Base-by-base conservation (phyloP, 64 coral and sea anemone species). In the Stichodactyla mertensii region DNA sequence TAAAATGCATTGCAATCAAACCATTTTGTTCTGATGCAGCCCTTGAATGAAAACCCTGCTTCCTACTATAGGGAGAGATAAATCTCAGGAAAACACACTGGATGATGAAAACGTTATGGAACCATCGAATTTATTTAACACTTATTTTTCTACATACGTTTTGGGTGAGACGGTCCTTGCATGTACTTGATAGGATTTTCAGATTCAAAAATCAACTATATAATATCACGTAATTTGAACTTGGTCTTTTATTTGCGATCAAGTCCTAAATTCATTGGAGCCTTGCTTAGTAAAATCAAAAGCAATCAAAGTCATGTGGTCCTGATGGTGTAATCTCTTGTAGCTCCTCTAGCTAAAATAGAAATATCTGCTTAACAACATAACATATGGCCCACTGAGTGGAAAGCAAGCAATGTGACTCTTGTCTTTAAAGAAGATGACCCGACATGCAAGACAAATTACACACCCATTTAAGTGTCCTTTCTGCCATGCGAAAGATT, bases 291-390 rank as follows among this genome's bases (percentile, higher is more conserved):
- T 54, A 77, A 82, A 5, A 52, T 93, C 51, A 61, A 89, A 20
- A 51, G 56, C 9, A 93, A 93, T 60, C n/a, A n/a, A 93, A 93
- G 59, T 86, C 92, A 56, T 24, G 71, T 56, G 92, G 92, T n/a
- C 92, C 92, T 61, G 92, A 93, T 56, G 80, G 80, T 14, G 51
- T 83, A 10, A 74, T 85, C 83, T 18, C 53, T 93, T 64, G 83
- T 20, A 57, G 71, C 69, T 19, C 87, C 82, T 52, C 57, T 85
- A 24, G 64, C 91, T 10, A 92, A 83, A 18, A 15, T 92, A 10
- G 54, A 14, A 92, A 92, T 64, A 22, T 78, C 52, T 88, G 82
- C 28, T 88, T 88, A 28, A 31, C 7, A 71, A 55, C 57, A n/a
- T n/a, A n/a, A n/a, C 22, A 77, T 45, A 52, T 92, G 85, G 90